Base-by-base conservation (phyloP, 2,797 vertebrate species). In the Intellagama lesueurii region DNA sequence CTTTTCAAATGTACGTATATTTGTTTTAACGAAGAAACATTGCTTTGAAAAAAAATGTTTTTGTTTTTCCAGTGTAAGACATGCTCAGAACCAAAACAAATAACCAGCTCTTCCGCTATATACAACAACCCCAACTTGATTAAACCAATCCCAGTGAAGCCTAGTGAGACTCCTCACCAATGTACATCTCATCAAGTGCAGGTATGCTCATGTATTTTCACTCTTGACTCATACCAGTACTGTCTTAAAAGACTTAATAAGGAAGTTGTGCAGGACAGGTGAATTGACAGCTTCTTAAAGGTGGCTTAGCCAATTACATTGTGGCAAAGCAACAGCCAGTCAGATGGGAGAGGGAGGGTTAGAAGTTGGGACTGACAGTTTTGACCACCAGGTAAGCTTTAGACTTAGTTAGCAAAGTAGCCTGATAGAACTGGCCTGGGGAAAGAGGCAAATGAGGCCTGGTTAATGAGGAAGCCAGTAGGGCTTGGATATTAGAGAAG, bases 141-240 rank as follows among this genome's bases (percentile, higher is more conserved):
- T 95, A 99, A 99, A 93, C 99, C 99, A 5, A 99, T 99, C 88
- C 98, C 99, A 9, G 98, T 99, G 91, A 99, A 99, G 94, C 98
- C 98, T 0, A 96, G 90, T 44, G 97, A 97, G 64, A 96, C 92
- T 32, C 96, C 94, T 82, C 96, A 96, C 0, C 96, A 94, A 56
- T 81, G 28, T 7, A 0, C 83, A 86, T 93, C 96, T 85, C 96
- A 94, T 26, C 97, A 97, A 95, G 94, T 96, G 94, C 95, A 96
- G 97, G 97, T 97, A 93, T 76, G 44, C 11, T 0, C 4, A 72
- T 68, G 7, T 82, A 0, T 90, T 19, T 75, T 30, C 4, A 47
- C 30, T 88, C 68, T 16, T 94, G 40, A 0, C 64, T 85, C 40
- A 52, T 69, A 66, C 88, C 81, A 1, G 81, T 85, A 30, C 75